Base-by-base conservation (phyloP, 1,140 invertebrate genomes). In the Saccostrea glomerata region DNA sequence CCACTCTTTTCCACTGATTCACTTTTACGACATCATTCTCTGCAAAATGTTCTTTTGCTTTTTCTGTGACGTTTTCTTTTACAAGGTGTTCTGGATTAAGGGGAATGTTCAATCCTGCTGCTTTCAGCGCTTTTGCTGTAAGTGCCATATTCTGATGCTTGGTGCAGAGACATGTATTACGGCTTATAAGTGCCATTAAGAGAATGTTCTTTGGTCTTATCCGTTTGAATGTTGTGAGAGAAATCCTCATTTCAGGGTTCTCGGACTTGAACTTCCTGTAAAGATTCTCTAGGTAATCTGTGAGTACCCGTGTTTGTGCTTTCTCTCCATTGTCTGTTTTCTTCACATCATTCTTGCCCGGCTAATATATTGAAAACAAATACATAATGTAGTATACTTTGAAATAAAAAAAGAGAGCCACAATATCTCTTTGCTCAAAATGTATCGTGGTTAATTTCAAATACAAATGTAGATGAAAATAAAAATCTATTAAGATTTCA, bases 141-240 rank as follows among this genome's bases (percentile, higher is more conserved):
- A 92, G 77, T 23, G 87, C 56, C 54, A 92, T 82, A 58, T 90
- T 92, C 84, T 90, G 89, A 58, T 91, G 90, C 60, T 89, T 90
- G 5, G 88, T 89, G 54, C 89, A 91, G 6, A 92, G 84, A 86
- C 90, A 89, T 47, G 66, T 86, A 47, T 17, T 84, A 84, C 91
- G 58, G 7, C 58, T 70, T 7, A 90, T 86, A 30, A 90, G 88
- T 36, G 13, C 70, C 23, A 87, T 89, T 13, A 82, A 12, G 3
- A 86, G 60, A 36, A 90, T 88, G 85, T 91, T 11, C 0, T 56
- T 23, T n/a, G 89, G 91, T 4, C 89, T 36, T 55, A 90, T 86
- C 0, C 85, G 15, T 82, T 85, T 88, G 70, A 92, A 92, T 36
- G 84, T 82, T 17, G 90, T 20, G 0, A 84, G 73, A 4, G 66